These are phyloP conservation scores for Henicopernis longicauda DNA, from an alignment of 2,113 vertebrate genomes.

Conservation along the genomic window DNA sequence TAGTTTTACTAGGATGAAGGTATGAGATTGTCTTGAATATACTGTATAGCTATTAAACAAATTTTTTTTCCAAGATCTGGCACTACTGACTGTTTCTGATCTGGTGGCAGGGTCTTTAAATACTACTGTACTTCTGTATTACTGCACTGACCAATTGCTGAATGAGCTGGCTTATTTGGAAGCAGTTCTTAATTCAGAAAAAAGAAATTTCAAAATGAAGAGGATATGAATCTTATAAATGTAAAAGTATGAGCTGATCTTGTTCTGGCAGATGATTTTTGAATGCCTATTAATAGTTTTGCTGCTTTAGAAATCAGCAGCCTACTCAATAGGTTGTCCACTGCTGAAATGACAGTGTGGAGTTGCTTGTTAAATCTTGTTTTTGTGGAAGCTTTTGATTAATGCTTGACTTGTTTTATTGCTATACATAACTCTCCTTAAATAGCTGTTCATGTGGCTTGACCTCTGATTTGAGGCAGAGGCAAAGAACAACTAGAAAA, in stretches of 20 bases:
- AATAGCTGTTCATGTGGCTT: too few relatives aligned
- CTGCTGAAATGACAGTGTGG: too few relatives aligned
- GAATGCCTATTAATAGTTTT: too few relatives aligned
- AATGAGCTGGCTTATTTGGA: background rate
- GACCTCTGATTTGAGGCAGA: too few relatives aligned
- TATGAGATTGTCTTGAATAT: background rate
- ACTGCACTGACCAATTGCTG: background rate
- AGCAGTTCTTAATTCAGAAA: background rate
- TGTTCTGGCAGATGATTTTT: too few relatives aligned
- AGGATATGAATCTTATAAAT: background rate
- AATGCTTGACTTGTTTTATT: too few relatives aligned
- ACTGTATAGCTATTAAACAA: background rate
- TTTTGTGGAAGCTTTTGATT: too few relatives aligned
- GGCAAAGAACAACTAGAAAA: too few relatives aligned
- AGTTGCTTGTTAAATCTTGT: too few relatives aligned
- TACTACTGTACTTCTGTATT: background rate
- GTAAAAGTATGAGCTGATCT: background rate
- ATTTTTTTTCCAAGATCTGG: background rate
- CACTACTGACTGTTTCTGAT: background rate
- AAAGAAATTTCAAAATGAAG: background rate
- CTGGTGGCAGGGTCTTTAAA: background rate
- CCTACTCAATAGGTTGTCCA: too few relatives aligned
- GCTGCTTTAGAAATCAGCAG: too few relatives aligned
- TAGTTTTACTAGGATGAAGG: background rate
- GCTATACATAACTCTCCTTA: too few relatives aligned